Base-by-base conservation (phyloP, 2,113 vertebrate genomes). In the Neolamprologus ventralis region DNA sequence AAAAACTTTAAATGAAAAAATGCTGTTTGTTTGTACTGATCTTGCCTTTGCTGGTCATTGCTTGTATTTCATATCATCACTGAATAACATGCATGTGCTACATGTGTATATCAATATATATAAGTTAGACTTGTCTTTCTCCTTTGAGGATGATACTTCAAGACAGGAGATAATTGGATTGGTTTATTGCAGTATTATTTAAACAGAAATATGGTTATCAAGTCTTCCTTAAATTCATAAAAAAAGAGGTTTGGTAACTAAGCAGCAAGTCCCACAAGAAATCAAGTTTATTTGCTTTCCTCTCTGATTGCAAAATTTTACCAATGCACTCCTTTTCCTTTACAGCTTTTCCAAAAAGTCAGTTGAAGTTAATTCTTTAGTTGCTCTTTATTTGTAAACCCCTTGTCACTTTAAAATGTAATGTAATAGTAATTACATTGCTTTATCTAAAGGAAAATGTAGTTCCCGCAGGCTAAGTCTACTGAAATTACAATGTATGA, bases 131-230 rank as follows among this genome's bases (percentile, higher is more conserved):
- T 37, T 47, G 4, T 45, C 21, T 73, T 45, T 26, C 40, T 17
- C 23, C 40, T 45, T 16, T 85, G 55, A n/a, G 23, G 58, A 63
- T 65, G 9, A 28, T 26, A 31, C 42, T 47, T 7, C 16, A 33
- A 68, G 23, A 87, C 96, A 96, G 96, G 97, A 85, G 51, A 16
- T 55, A 4, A 17, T 11, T 55, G 51, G n/a, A 55, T 80, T 55
- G 3, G 42, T 13, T 49, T 78, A 4, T 78, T 51, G 7, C 10
- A 12, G 10, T 31, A 21, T 55, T 21, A 80, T 54, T 80, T 80
- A 23, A 55, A 37, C n/a, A 19, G 14, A 26, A 47, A 19, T 14
- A 55, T 54, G 45, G 1, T 47, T 60, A 40, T 84, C 9, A 82
- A 78, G 13, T n/a, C 4, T 78, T 78, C 42, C 45, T 31, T 49